Base-by-base conservation (phyloP, 2,113 vertebrate species). In the Rhinogobius similis region DNA sequence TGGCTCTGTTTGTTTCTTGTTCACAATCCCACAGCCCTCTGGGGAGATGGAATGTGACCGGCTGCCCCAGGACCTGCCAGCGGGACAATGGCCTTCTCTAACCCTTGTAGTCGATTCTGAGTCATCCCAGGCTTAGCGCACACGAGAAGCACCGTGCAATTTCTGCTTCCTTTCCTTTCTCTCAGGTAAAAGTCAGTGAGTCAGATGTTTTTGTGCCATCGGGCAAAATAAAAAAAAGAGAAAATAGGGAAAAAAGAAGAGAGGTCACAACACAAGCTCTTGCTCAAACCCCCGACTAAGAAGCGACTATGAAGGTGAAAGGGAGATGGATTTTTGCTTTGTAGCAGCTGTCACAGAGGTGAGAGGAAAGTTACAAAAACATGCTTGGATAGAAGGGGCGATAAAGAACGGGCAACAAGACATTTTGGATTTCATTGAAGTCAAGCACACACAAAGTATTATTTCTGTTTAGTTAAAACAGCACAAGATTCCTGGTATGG, bases 21-120 rank as follows among this genome's bases (percentile, higher is more conserved):
- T 32, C 70, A 27, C 55, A 29, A 67, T 20, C 67, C 26, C 59
- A 66, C 16, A 59, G 62, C 1, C 24, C 43, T 71, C 70, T 46
- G 20, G 68, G 63, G 53, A 73, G 38, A 77, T 76, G 52, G 62
- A 78, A 86, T 76, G 70, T 75, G 59, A 63, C 75, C 70, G 63
- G 11, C 52, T 75, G 75, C 83, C 63, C 64, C 73, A 67, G 81
- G 76, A 73, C 62, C 75, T 62, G 79, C 83, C 67, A 21, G 16
- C 67, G 76, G 84, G 76, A 81, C 82, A 82, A 71, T 83, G 75
- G 67, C 77, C 70, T 86, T 84, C 71, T 62, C 44, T 78, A 80
- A 68, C 73, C 86, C 65, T 50, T 74, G 80, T 69, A 75, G 78
- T 71, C 67, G 39, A 81, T 39, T 79, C 70, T 85, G 88, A 86